Percentiles rank a stretch among this genome's conserved stretches.
These are phyloP conservation scores for Nothocercus julius DNA, from an alignment of 2,113 vertebrate species.

Conservation along the genomic window DNA sequence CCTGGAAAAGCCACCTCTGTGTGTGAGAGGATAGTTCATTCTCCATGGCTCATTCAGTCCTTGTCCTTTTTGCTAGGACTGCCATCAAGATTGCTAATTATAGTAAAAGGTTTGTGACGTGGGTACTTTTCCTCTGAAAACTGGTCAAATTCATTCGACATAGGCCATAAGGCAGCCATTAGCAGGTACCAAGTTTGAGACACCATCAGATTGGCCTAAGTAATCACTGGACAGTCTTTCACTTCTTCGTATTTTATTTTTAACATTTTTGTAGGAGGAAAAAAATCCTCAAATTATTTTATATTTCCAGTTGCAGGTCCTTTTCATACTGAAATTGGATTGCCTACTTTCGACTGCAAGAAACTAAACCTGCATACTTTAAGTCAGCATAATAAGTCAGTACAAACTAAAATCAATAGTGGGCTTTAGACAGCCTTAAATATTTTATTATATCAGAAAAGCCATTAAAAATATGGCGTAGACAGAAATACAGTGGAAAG, in stretches of 20 bases:
- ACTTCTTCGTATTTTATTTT: neutral
- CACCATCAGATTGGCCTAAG: neutral
- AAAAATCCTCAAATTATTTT: neutral
- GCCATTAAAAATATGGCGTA: neutral
- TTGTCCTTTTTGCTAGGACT: conserved; percentile 35
- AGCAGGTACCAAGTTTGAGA: neutral
- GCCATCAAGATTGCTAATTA: conserved; percentile 33
- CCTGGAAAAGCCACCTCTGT: neutral
- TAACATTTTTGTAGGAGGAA: neutral
- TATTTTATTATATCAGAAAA: neutral
- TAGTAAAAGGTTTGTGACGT: neutral
- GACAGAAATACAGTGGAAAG: neutral
- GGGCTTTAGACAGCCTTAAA: neutral
- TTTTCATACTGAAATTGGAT: neutral
- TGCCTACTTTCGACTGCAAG: neutral
- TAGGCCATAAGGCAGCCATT: neutral
- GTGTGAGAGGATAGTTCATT: conserved; percentile 34
- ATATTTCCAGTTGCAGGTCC: neutral
- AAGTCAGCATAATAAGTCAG: neutral
- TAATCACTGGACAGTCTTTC: neutral
- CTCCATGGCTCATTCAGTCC: neutral
- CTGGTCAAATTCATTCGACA: conserved; percentile 3
- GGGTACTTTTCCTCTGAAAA: conserved; percentile 20
- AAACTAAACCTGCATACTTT: neutral
- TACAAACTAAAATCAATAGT: neutral